Evolutionary conservation across 2,113 vertebrate genomes (phyloP), one percentile per base, ranked within the genome.

Genomic region (Monopterus albus): DNA sequence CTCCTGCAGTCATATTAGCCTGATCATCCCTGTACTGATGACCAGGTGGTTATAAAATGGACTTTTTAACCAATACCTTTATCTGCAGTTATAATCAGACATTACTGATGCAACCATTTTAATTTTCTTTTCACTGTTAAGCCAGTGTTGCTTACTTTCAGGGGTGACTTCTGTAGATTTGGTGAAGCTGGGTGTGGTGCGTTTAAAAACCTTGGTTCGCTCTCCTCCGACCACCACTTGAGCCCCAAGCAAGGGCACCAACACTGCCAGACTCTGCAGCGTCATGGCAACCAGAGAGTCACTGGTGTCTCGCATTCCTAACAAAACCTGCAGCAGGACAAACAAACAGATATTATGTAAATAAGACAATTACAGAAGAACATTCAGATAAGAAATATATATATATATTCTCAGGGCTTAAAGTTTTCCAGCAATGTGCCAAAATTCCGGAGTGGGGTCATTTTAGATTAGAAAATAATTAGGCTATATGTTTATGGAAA

Each of bases 161-260:
- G 95, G 95, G 29, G 96, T 96, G 81, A 94, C 86, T 40, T 97
- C 95, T 12, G 91, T 85, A 6, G 93, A 96, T 93, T 94, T 98
- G 42, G 92, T 95, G 85, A 99, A 99, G 79, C 95, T 95, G 7
- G 98, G 98, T 2, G 94, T 95, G 25, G 95, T 96, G 71, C 94
- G 91, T 90, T 98, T 99, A 90, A 99, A 99, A 85, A 99, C 96
- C 87, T 97, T 99, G 0, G 87, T 94, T 87, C 97, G 94, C 83
- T 96, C 94, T 61, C 98, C 98, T 31, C 98, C 98, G 21, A 99
- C 96, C 43, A 99, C 98, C 33, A 98, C 95, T 36, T 99, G 95
- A 42, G 98, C 97, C 29, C 98, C 98, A 0, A 99, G 95, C 6
- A 98, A 75, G 5, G 97, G 97, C 50, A 99, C 98, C 6, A 99